Evolutionary conservation across 2,797 vertebrate genomes (phyloP).

Genomic region (Pantherophis vulpinus): DNA sequence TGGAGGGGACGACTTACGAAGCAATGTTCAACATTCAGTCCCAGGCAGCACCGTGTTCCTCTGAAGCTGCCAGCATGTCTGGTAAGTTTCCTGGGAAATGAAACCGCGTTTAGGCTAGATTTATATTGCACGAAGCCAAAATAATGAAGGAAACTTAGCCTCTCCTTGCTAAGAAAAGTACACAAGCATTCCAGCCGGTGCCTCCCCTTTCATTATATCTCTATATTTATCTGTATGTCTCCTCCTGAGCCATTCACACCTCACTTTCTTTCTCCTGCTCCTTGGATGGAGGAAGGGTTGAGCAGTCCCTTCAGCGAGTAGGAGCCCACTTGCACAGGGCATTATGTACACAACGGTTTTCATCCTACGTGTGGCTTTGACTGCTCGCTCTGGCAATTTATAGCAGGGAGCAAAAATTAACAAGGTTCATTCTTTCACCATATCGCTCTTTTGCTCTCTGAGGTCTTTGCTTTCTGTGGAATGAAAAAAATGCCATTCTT

Average conservation of each 20-base stretch:
- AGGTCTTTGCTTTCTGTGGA: neutral
- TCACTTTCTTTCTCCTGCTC: neutral
- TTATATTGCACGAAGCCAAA: neutral
- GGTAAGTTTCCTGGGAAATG: conserved; percentile 71
- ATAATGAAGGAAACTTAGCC: neutral
- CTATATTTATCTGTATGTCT: neutral
- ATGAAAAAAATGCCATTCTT: neutral
- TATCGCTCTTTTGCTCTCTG: no score
- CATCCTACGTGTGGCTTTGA: neutral
- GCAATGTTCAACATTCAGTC: conserved; percentile 93
- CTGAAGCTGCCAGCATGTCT: conserved; percentile 65
- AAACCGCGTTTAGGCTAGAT: neutral
- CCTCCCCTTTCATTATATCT: neutral
- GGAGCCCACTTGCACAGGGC: neutral
- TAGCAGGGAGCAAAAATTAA: neutral
- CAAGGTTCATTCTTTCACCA: no score
- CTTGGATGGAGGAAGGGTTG: neutral
- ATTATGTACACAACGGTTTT: neutral
- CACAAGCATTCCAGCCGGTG: neutral
- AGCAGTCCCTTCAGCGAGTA: neutral
- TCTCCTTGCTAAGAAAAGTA: neutral
- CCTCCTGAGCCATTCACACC: neutral
- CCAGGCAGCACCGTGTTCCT: conserved; percentile 70
- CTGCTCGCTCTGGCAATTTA: neutral
- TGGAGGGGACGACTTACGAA: conserved; percentile 83